Evolutionary conservation across 2,113 vertebrate genomes (phyloP).

Genomic region (Phycodurus eques): DNA sequence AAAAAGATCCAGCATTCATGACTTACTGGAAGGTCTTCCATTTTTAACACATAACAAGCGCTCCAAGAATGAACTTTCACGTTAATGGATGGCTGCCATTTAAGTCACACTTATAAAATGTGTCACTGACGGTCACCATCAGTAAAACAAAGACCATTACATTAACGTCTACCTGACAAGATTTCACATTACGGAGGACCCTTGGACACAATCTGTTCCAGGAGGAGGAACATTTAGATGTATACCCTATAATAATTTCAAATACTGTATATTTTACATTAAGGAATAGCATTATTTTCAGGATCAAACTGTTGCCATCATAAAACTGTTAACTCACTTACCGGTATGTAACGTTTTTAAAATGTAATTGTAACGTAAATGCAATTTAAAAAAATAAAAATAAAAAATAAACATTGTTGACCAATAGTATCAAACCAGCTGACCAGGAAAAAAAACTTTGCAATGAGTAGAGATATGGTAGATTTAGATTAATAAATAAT

Average conservation of each 20-base stretch:
- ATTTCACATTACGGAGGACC: background rate
- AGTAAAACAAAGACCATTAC: background rate
- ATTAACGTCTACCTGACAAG: background rate
- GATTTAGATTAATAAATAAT: too few species aligned
- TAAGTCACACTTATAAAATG: background rate
- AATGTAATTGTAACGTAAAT: background rate
- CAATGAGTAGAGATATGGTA: too few species aligned
- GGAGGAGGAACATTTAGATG: background rate
- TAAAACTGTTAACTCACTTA: too few species aligned
- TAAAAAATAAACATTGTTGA: background rate
- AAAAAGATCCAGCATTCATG: background rate
- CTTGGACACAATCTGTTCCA: background rate
- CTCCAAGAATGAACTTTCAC: background rate
- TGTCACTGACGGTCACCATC: background rate
- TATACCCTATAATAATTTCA: too few species aligned
- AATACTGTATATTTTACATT: too few species aligned
- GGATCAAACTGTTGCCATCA: too few species aligned
- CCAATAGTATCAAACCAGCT: background rate
- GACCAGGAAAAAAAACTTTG: background rate
- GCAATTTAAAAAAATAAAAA: background rate
- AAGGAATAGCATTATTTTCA: too few species aligned
- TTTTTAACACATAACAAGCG: conserved; percentile 6
- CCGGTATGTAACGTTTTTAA: background rate
- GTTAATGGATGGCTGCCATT: background rate
- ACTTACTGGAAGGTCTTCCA: background rate